A percentile compares a stretch with the other conserved stretches of the same genome.
Conservation (phyloP, 2,888 invertebrate species). For the Leptarthrus brevirostris region DNA sequence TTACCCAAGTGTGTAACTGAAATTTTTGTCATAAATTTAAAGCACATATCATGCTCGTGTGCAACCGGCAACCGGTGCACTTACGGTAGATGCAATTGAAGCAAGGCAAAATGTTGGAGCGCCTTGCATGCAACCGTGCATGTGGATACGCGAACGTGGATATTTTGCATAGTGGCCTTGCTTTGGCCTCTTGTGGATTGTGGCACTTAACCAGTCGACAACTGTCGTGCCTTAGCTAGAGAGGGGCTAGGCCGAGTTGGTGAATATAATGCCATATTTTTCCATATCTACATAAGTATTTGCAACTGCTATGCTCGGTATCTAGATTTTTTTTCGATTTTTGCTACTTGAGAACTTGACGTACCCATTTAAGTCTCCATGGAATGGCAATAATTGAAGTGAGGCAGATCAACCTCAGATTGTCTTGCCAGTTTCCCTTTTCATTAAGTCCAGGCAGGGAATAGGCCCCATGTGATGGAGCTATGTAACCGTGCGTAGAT, state of each 20-base stretch:
- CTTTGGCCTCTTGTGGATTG: neutral
- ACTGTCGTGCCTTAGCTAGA: too few species aligned
- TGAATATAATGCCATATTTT: too few species aligned
- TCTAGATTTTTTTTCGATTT: neutral
- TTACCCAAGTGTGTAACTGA: too few species aligned
- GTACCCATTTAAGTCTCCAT: constrained; percentile 17
- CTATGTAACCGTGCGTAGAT: too few species aligned
- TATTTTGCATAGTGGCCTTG: neutral
- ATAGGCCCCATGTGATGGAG: too few species aligned
- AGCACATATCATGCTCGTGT: too few species aligned
- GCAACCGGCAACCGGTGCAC: neutral
- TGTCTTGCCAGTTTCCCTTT: constrained; percentile 28
- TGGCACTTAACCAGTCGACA: too few species aligned
- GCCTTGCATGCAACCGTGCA: neutral
- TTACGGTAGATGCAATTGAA: neutral
- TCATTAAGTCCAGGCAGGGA: constrained; percentile 2
- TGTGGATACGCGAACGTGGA: neutral
- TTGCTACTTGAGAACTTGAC: constrained; percentile 23
- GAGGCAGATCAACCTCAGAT: constrained; percentile 28
- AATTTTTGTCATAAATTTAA: too few species aligned
- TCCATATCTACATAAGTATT: too few species aligned
- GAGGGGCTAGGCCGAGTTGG: too few species aligned
- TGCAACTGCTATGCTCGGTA: neutral
- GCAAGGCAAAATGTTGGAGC: neutral
- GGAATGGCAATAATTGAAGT: constrained; percentile 34